Percentiles rank a stretch among this genome's conserved stretches.
These are phyloP conservation scores for Serrognathus titanus DNA, from an alignment of 2,888 invertebrate species.

Conservation along the genomic window DNA sequence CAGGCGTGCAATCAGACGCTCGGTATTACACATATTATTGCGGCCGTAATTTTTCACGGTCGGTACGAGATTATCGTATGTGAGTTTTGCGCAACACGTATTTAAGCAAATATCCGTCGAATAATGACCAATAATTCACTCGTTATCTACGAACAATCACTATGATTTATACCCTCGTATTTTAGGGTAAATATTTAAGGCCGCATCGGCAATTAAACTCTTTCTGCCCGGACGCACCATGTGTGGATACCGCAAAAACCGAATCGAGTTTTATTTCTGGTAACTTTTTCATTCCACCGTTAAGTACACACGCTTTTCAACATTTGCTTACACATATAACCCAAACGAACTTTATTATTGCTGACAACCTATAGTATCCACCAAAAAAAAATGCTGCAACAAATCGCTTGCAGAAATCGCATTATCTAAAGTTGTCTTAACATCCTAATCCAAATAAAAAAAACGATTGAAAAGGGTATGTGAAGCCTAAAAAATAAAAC, in stretches of 20 bases:
- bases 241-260: conserved; percentile 2
- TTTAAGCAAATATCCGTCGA: conserved; percentile 26
- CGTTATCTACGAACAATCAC: conserved; percentile 23
- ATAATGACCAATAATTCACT: conserved; percentile 27
- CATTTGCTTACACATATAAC: not conserved
- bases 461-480: too few species aligned
- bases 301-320: not conserved
- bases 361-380: too few species aligned
- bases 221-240: conserved; percentile 6
- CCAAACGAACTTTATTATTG: too few species aligned
- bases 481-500: too few species aligned
- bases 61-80: conserved; percentile 16
- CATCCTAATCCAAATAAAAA: too few species aligned
- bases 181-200: conserved; percentile 23
- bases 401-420: too few species aligned
- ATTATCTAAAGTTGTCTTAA: too few species aligned
- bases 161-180: conserved; percentile 25
- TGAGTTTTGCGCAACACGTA: conserved; percentile 22
- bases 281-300: conserved; percentile 4
- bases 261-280: not conserved
- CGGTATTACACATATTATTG: conserved; percentile 22
- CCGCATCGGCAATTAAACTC: conserved; percentile 19
- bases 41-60: conserved; percentile 24
- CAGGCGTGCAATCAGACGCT: conserved; percentile 18
- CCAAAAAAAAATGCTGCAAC: too few species aligned